Evolutionary conservation across 2,888 invertebrate genomes (phyloP).

Genomic region (Zhuqinia jingwanae): DNA sequence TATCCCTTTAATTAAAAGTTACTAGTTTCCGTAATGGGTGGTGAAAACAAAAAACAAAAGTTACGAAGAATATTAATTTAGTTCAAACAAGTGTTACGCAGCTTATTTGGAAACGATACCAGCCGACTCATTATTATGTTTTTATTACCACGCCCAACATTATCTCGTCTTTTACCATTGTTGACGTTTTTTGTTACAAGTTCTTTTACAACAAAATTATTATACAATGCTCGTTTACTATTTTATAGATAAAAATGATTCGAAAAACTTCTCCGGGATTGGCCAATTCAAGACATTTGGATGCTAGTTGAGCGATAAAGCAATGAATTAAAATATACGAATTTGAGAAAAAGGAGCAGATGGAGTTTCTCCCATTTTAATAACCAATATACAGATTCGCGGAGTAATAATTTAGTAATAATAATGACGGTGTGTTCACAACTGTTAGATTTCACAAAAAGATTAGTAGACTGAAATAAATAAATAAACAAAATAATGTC

Average conservation of each 20-base stretch:
- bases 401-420: conserved; percentile 16
- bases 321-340: too few relatives aligned
- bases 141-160: conserved; percentile 44
- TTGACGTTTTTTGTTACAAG: neutral
- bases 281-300: too few relatives aligned
- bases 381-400: neutral
- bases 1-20: too few relatives aligned
- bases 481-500: conserved; percentile 53
- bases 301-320: neutral
- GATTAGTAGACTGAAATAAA: conserved; percentile 50
- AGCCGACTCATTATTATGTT: neutral
- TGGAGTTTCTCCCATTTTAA: too few relatives aligned
- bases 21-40: neutral
- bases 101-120: too few relatives aligned
- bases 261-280: too few relatives aligned
- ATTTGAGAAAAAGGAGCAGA: neutral
- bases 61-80: neutral
- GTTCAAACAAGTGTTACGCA: neutral
- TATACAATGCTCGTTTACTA: too few relatives aligned
- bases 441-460: neutral
- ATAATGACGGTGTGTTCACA: conserved; percentile 39
- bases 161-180: neutral
- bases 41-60: neutral
- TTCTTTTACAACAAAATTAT: too few relatives aligned
- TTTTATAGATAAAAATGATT: too few relatives aligned